Conservation (phyloP, 2,113 vertebrate genomes). For the Istiophorus platypterus region DNA sequence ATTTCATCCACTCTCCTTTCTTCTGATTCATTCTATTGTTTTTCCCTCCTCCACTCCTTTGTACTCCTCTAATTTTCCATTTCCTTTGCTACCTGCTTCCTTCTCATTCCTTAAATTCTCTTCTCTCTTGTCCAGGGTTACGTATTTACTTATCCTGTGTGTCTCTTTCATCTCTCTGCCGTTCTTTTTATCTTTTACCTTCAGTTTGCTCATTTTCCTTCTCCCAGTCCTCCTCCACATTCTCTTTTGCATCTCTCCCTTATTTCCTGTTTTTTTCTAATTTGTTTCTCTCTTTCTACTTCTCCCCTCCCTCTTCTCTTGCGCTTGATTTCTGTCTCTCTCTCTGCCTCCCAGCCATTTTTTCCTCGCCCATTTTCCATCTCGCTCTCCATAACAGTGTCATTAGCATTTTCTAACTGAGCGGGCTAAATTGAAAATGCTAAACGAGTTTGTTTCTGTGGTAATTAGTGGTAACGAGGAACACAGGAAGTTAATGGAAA, state of each 20-base stretch:
- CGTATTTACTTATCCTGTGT: slow-evolving; percentile 34
- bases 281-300: slow-evolving; percentile 32
- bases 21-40: background rate
- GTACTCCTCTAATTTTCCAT: slow-evolving; percentile 4
- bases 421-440: slow-evolving; percentile 86
- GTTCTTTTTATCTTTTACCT: background rate
- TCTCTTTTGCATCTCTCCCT: slow-evolving; percentile 14
- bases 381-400: slow-evolving; percentile 75
- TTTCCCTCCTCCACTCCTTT: slow-evolving; percentile 1
- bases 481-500: slow-evolving; percentile 86
- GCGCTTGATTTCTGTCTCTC: slow-evolving; percentile 42
- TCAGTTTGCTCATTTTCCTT: slow-evolving; percentile 12
- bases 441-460: slow-evolving; percentile 83
- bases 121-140: slow-evolving; percentile 10
- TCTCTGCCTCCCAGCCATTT: slow-evolving; percentile 67
- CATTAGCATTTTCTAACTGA: slow-evolving; percentile 84
- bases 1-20: background rate
- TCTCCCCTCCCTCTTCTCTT: slow-evolving; percentile 2
- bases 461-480: slow-evolving; percentile 85
- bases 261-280: slow-evolving; percentile 34
- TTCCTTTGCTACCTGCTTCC: slow-evolving; percentile 3
- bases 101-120: slow-evolving; percentile 17
- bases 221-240: background rate
- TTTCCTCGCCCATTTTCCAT: slow-evolving; percentile 63
- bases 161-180: slow-evolving; percentile 10